A percentile compares a stretch with the other conserved stretches of the same genome.
Evolutionary conservation across 2,113 vertebrate genomes (phyloP).

Genomic region (Morone saxatilis): DNA sequence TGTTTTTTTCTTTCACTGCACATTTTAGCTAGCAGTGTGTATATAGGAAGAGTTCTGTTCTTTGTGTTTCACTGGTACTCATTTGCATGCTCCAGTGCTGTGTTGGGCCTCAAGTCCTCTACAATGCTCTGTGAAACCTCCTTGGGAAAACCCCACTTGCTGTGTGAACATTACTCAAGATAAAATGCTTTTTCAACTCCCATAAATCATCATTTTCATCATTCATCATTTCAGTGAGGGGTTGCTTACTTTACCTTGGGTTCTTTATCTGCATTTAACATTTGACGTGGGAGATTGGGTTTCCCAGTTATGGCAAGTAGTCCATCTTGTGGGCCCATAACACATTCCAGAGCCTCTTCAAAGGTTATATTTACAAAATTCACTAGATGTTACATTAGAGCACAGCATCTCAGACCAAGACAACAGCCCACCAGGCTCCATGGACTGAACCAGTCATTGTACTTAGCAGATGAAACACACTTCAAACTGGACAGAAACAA

Average conservation of each 20-base stretch:
- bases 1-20: not conserved
- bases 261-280: not conserved
- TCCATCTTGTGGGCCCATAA: not conserved
- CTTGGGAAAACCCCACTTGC: not conserved
- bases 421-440: too few species aligned
- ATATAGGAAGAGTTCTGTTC: not conserved
- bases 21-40: not conserved
- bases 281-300: not conserved
- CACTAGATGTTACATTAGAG: too few species aligned
- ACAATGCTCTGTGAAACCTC: slow-evolving; percentile 2
- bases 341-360: not conserved
- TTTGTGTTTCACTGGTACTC: not conserved
- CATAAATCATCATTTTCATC: not conserved
- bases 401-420: too few species aligned
- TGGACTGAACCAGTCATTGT: too few species aligned
- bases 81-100: slow-evolving; percentile 18
- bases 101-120: not conserved
- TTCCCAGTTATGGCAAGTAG: not conserved
- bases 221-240: not conserved
- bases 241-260: not conserved
- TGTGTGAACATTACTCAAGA: not conserved
- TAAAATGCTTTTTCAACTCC: not conserved
- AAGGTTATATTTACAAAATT: too few species aligned
- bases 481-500: too few species aligned
- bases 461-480: too few species aligned